phyloP scores from a whole-genome alignment of 2,888 invertebrate genomes.

The Pinctada fucata region DNA sequence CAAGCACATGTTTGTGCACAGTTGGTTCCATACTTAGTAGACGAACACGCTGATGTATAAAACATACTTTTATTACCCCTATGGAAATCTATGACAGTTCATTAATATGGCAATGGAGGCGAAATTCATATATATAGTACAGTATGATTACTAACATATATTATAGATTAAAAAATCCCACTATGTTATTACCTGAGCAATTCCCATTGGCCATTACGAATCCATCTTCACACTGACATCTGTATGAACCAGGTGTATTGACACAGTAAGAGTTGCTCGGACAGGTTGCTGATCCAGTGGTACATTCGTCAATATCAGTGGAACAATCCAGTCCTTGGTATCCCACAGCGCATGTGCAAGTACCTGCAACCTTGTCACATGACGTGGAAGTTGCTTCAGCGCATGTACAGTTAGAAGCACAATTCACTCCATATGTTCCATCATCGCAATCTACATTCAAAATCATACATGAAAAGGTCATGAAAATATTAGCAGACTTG shows the following conservation, averaged over 20 bases:
- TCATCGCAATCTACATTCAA: not conserved
- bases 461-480: not conserved
- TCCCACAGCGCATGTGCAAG: not conserved
- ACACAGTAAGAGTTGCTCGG: constrained; percentile 9
- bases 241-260: constrained; percentile 14
- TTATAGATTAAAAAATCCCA: no score
- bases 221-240: constrained; percentile 22
- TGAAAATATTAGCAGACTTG: no score
- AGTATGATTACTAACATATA: no score
- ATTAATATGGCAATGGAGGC: no score
- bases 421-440: not conserved
- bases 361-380: constrained; percentile 1
- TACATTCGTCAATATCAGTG: constrained; percentile 26
- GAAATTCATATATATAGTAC: no score
- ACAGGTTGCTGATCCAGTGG: constrained; percentile 3
- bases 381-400: not conserved
- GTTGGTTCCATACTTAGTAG: constrained; percentile 37
- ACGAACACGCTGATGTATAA: constrained; percentile 38
- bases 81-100: no score
- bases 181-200: not conserved
- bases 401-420: not conserved
- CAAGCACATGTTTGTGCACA: constrained; percentile 45
- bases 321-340: not conserved
- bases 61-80: no score
- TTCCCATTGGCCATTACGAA: not conserved